These are phyloP conservation scores for Chromis chromis DNA, from an alignment of 2,797 vertebrate genomes.

Conservation along the genomic window DNA sequence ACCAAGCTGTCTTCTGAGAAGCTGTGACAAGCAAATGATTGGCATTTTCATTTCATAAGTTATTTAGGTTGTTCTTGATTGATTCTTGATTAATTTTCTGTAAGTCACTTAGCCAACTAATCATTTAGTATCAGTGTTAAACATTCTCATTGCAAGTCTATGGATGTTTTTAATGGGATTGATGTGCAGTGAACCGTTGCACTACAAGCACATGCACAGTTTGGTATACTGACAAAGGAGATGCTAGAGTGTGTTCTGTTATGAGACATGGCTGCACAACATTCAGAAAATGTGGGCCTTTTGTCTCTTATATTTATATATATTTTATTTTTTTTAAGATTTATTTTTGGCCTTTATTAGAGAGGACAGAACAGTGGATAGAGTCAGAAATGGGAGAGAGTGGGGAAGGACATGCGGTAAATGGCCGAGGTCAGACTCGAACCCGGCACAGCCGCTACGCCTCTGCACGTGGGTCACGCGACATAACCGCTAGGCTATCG, in stretches of 20 bases:
- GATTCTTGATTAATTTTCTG: constrained; percentile 17
- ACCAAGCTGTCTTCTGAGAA: not conserved
- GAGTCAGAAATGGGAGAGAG: no score
- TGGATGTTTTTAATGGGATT: not conserved
- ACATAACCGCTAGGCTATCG: no score
- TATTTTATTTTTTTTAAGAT: no score
- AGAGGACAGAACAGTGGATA: no score
- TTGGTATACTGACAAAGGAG: not conserved
- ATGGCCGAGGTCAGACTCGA: no score
- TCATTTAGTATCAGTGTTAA: constrained; percentile 8
- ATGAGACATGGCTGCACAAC: not conserved
- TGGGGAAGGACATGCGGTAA: no score
- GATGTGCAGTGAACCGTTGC: constrained; percentile 7
- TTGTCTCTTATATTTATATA: not conserved
- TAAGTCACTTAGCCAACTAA: constrained; percentile 12
- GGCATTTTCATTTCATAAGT: not conserved
- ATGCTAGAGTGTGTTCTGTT: not conserved
- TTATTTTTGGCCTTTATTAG: no score
- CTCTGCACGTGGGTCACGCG: no score
- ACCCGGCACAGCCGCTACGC: no score
- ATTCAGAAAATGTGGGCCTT: not conserved
- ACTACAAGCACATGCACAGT: not conserved
- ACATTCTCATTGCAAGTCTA: not conserved
- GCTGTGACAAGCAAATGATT: not conserved
- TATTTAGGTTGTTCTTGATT: constrained; percentile 9